phyloP scores from a whole-genome alignment of 1,140 invertebrate genomes.

The Semibalanus balanoides region DNA sequence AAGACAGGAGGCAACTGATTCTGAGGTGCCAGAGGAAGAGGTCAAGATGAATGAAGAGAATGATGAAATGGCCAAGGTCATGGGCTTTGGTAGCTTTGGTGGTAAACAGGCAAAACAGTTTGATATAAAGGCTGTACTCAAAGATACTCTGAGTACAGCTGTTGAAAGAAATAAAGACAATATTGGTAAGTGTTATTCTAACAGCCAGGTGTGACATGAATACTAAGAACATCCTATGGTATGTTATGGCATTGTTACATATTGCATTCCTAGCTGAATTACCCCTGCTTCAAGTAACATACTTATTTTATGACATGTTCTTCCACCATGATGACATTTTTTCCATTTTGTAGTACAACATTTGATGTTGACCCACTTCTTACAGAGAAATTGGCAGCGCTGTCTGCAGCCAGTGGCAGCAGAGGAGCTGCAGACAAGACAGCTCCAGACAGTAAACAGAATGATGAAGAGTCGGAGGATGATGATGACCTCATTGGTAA shows the following conservation, averaged over 20 bases:
- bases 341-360: not conserved
- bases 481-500: not conserved
- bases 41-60: constrained; percentile 2
- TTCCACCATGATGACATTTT: not conserved
- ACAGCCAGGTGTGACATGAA: not conserved
- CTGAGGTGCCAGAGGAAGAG: not conserved
- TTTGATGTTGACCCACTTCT: not conserved
- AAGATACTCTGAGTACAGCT: constrained; percentile 32
- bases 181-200: constrained; percentile 16
- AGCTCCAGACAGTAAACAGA: not conserved
- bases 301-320: too few species aligned
- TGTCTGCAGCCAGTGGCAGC: not conserved
- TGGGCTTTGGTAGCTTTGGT: constrained; percentile 60
- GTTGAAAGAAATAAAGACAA: constrained; percentile 22
- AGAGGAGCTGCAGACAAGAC: too few species aligned
- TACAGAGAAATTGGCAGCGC: not conserved
- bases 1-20: constrained; percentile 4
- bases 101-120: constrained; percentile 56
- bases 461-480: not conserved
- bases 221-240: not conserved
- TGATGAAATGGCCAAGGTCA: constrained; percentile 24
- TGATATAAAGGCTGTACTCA: constrained; percentile 42
- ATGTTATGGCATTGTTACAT: not conserved
- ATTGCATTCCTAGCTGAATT: too few species aligned
- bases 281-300: too few species aligned